Evolutionary conservation across 2,797 vertebrate genomes (phyloP).

Genomic region (Rhinogobio ventralis): DNA sequence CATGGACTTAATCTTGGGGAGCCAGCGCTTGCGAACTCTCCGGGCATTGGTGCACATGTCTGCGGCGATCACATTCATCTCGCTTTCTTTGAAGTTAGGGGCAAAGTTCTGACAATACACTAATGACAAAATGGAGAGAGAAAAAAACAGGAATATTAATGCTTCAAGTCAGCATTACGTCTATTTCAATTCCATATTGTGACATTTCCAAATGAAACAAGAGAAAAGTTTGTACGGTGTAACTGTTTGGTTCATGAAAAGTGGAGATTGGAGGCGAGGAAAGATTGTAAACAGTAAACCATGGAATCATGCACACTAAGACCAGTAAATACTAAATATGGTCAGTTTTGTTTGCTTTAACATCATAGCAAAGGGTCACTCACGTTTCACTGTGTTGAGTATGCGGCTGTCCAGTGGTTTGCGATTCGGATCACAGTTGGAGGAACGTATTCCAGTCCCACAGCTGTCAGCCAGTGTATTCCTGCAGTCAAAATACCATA

Average conservation of each 20-base stretch:
- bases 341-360: neutral
- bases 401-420: conserved; percentile 96
- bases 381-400: conserved; percentile 95
- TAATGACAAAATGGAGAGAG: conserved; percentile 55
- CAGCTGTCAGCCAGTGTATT: conserved; percentile 92
- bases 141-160: neutral
- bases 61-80: conserved; percentile 95
- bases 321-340: neutral
- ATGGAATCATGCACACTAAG: neutral
- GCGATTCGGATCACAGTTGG: conserved; percentile 94
- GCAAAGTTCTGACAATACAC: conserved; percentile 98
- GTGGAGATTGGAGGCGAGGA: neutral
- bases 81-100: conserved; percentile 96
- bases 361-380: conserved; percentile 65
- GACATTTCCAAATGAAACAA: conserved; percentile 2
- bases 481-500: conserved; percentile 79
- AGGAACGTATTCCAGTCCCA: conserved; percentile 94
- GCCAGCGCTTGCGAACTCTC: conserved; percentile 94
- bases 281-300: neutral
- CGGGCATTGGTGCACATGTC: conserved; percentile 97
- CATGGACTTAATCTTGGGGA: conserved; percentile 95
- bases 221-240: neutral
- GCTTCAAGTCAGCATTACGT: neutral
- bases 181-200: neutral
- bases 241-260: neutral